Percentiles rank a stretch among this genome's conserved stretches.
Conservation (phyloP, 1,140 invertebrate genomes). For the Zaprionus inermis region DNA sequence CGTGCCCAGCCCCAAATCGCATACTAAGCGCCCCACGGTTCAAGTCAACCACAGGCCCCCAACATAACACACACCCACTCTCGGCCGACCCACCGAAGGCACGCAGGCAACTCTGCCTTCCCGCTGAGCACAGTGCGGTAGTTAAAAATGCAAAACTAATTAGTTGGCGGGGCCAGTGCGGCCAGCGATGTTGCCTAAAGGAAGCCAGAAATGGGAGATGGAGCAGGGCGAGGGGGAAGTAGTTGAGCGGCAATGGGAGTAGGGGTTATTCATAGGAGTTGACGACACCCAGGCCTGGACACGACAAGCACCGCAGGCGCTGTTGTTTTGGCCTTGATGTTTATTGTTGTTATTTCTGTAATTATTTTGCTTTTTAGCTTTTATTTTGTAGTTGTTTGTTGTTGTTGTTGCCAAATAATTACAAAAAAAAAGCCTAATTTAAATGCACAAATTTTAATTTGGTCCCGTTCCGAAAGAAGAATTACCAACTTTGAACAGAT, state of each 20-base stretch:
- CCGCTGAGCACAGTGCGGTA: conserved; percentile 42
- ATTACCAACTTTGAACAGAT: neutral
- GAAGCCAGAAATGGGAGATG: neutral
- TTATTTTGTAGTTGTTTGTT: neutral
- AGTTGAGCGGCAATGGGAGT: neutral
- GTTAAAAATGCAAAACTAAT: conserved; percentile 73
- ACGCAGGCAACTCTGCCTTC: neutral
- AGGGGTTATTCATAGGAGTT: conserved; percentile 10
- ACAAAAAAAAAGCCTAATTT: conserved; percentile 6
- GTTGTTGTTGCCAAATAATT: conserved; percentile 11
- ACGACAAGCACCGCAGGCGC: conserved; percentile 20
- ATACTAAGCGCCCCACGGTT: conserved; percentile 2
- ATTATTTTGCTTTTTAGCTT: conserved; percentile 2
- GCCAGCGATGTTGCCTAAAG: neutral
- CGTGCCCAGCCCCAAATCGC: conserved; percentile 27
- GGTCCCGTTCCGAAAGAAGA: neutral
- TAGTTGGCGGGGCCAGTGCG: conserved; percentile 37
- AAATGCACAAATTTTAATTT: conserved; percentile 12
- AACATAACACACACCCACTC: neutral
- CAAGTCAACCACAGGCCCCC: neutral
- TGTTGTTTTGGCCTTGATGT: conserved; percentile 24
- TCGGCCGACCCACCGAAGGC: neutral
- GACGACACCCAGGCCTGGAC: conserved; percentile 18
- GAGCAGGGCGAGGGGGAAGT: neutral
- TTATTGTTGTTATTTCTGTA: conserved; percentile 1